Evolutionary conservation across 1,140 invertebrate genomes (phyloP), one percentile per base, ranked within the genome.

Genomic region (Lordiphosa stackelbergi): DNA sequence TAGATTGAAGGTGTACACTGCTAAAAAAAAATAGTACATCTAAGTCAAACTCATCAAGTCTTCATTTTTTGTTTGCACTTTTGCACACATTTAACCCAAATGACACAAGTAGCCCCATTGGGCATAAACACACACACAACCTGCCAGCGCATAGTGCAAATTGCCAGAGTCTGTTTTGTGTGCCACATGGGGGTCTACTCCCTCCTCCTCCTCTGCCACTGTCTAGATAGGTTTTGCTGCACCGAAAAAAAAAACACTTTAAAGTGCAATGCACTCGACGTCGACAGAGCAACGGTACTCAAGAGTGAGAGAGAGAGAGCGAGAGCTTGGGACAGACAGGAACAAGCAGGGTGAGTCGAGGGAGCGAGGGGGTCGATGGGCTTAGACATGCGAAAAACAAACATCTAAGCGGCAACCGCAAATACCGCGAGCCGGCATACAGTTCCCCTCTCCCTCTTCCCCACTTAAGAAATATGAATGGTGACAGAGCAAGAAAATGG

Each of bases 221-320:
- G 0, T 35, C 22, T 40, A 16, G 16, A 12, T 11, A 19, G 31
- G 36, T 68, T 64, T 56, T 24, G 55, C 56, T 31, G 28, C 24
- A 43, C 51, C 48, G n/a, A 53, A 59, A 66, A 19, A 19, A 19
- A 19, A 69, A 72, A 65, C 65, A 78, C 74, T 78, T 70, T 54
- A 78, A 52, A 78, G 74, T 78, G 74, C 74, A 78, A 62, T 78
- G 74, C 74, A 79, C 74, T 73, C 57, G 34, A 60, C 47, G 53
- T 41, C 38, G 54, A 22, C 49, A 49, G 28, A 40, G 42, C 52
- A 73, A 73, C 73, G 73, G 73, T 68, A 69, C 61, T 64, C 64
- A 69, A 63, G 42, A 43, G 12, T 19, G 3, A 35, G 28, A 51
- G 12, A 36, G 3, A 38, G 28, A 54, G 53, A 55, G 28, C 0